These are phyloP conservation scores for Lepus timidus DNA, from an alignment of 2,113 vertebrate genomes.

Conservation along the genomic window DNA sequence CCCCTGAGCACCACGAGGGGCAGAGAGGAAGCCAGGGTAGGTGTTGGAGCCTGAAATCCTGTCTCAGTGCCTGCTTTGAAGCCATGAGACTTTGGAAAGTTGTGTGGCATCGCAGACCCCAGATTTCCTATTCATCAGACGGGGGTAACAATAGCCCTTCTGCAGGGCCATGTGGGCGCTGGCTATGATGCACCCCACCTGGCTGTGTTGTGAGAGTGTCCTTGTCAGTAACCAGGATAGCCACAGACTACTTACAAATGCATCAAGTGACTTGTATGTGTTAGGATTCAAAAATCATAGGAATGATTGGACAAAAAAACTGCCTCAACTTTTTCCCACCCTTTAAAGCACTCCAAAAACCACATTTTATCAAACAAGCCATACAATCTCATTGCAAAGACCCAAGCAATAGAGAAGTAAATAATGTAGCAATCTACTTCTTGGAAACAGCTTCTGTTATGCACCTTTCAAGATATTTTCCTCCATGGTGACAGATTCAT, in stretches of 20 bases:
- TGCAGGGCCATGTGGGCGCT: accelerated
- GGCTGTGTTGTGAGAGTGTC: too few species aligned
- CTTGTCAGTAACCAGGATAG: neutral
- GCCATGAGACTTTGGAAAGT: neutral
- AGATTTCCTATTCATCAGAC: neutral
- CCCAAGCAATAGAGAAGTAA: neutral
- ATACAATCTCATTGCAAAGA: neutral
- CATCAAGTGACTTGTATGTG: neutral
- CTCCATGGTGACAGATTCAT: neutral
- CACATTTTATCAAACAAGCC: neutral
- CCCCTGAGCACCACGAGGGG: neutral
- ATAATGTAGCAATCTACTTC: neutral
- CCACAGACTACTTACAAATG: neutral
- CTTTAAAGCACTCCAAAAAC: neutral
- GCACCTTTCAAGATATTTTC: neutral
- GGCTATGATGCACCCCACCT: accelerated
- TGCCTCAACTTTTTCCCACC: neutral
- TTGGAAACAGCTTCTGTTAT: too few species aligned
- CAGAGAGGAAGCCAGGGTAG: neutral
- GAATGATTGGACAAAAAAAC: neutral
- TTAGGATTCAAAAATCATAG: neutral
- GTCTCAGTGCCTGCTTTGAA: neutral
- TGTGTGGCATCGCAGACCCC: accelerated
- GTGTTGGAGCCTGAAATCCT: too few species aligned
- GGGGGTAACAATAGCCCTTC: too few species aligned